Base-by-base conservation (phyloP, 2,797 vertebrate species). In the Cuniculus paca region DNA sequence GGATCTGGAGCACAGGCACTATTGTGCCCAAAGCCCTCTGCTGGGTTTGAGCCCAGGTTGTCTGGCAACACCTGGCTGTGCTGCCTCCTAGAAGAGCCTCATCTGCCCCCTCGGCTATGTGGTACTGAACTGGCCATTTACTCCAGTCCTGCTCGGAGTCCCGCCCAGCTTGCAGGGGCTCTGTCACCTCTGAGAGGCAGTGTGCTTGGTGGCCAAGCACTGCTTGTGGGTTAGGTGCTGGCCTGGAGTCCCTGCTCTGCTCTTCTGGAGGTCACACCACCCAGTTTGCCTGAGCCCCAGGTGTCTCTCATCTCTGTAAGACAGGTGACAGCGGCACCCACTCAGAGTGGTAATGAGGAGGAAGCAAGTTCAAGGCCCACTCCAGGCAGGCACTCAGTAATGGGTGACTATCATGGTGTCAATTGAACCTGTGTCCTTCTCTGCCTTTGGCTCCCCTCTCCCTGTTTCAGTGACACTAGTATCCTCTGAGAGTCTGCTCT, bases 1-100 rank as follows among this genome's bases (percentile, higher is more conserved):
- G 50, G 87, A 83, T 17, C 58, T 28, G 36, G 45, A 60, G 34
- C 42, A 6, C 0, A 1, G 26, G 60, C 22, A 77, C 68, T 26
- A 45, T 12, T 42, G 72, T 36, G 34, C n/a, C 39, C 0, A 0
- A 83, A 80, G n/a, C 50, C 86, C 68, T 2, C 1, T 2, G 19
- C 50, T 39, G n/a, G 14, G n/a, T 42, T 10, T 42, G 39, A 4
- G 74, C 50, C n/a, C 1, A 0, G 3, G 26, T 58, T 42, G 78
- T 42, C 74, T 58, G 54, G 58, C 58, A 52, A 42, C 19, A 24
- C 28, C 52, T 28, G 58, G 36, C 22, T 31, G 10, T 31, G 5
- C n/a, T 19, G 24, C 50, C 0, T 61, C 60, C 63, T 10, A 10
- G 77, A 70, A 88, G 45, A 80, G 45, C 85, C 36, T 74, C 5